Percentiles rank a stretch among this genome's conserved stretches.
Evolutionary conservation across 2,113 vertebrate genomes (phyloP).

Genomic region (Amblyornis subalaris): DNA sequence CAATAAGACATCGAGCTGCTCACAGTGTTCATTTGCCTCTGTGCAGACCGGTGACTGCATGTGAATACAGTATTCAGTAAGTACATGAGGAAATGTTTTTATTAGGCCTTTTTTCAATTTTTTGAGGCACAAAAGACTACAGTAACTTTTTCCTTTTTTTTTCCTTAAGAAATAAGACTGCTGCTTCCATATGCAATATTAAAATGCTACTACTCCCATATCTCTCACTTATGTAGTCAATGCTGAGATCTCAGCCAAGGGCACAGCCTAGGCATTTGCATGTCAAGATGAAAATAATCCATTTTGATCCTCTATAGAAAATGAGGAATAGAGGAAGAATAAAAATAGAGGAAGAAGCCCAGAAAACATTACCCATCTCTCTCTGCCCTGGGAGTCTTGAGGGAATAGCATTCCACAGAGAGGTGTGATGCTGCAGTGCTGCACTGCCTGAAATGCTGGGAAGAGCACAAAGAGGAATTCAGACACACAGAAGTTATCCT

Average conservation of each 20-base stretch:
- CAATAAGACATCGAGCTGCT: neutral
- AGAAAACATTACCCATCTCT: conserved; percentile 52
- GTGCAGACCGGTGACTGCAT: neutral
- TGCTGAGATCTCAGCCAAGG: conserved; percentile 48
- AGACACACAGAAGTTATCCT: conserved; percentile 4
- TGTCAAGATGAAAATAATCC: conserved; percentile 64
- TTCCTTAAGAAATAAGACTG: neutral
- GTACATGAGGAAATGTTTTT: neutral
- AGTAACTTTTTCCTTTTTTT: neutral
- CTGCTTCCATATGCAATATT: neutral
- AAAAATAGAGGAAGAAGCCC: conserved; percentile 46
- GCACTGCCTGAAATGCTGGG: neutral
- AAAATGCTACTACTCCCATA: neutral
- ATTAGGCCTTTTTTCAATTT: neutral
- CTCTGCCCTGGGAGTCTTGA: conserved; percentile 24
- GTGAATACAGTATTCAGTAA: neutral
- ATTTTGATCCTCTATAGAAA: conserved; percentile 54
- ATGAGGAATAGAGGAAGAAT: neutral
- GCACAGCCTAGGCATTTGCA: conserved; percentile 49
- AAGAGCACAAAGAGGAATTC: conserved; percentile 41
- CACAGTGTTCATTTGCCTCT: neutral
- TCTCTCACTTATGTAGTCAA: conserved; percentile 27
- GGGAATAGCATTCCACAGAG: conserved; percentile 37
- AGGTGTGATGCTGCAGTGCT: conserved; percentile 21
- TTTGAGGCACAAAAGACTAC: neutral